Conservation (phyloP, 2,888 invertebrate genomes). For the Exephanes ischioxanthus region DNA sequence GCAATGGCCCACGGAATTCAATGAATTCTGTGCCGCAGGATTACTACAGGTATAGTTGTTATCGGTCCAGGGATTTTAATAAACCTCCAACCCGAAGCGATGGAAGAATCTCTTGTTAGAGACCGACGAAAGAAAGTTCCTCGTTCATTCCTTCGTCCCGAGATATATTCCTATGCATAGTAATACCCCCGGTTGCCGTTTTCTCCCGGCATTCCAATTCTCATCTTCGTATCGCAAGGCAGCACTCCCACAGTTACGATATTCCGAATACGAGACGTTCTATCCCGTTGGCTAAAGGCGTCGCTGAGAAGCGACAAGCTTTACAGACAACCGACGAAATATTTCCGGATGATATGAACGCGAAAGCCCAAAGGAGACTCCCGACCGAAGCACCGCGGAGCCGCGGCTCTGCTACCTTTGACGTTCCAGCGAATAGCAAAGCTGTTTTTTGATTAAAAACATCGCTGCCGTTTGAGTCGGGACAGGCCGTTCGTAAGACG, state of each 20-base stretch:
- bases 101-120: conserved; percentile 1
- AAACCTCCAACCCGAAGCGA: conserved; percentile 30
- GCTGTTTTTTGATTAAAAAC: not conserved
- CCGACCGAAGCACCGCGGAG: not conserved
- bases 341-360: not conserved
- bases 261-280: not conserved
- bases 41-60: conserved; percentile 29
- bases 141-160: conserved; percentile 47
- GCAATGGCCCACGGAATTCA: conserved; percentile 4
- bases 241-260: not conserved
- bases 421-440: not conserved
- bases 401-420: not conserved
- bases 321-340: not conserved
- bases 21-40: conserved; percentile 8
- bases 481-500: conserved; percentile 3
- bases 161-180: conserved; percentile 37
- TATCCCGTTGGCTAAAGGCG: not conserved
- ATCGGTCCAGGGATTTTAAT: conserved; percentile 46
- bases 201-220: conserved; percentile 14
- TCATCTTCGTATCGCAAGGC: conserved; percentile 31
- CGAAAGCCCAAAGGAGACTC: not conserved
- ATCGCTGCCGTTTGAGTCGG: not conserved
- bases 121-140: conserved; percentile 50
- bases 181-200: conserved; percentile 37
- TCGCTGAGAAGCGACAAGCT: not conserved